phyloP scores from a whole-genome alignment of 1,140 invertebrate species.

The Frieseomelitta varia region DNA sequence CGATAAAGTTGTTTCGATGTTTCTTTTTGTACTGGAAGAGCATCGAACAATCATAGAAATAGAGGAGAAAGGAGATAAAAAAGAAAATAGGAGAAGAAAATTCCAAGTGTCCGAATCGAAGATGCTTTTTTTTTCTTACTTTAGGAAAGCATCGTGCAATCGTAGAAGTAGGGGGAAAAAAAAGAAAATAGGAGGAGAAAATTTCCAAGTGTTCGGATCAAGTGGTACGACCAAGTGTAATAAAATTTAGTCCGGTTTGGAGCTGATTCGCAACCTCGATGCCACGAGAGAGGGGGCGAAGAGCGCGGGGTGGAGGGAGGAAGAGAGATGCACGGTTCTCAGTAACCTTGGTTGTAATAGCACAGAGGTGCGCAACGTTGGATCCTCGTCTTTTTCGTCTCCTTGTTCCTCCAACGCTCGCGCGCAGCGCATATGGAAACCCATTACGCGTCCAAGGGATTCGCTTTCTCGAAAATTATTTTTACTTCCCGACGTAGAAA shows the following conservation, averaged over 20 bases:
- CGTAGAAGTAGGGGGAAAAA: background rate
- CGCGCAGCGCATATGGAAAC: constrained; percentile 33
- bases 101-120: too few species aligned
- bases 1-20: too few species aligned
- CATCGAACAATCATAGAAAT: too few species aligned
- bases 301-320: background rate
- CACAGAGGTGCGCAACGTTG: constrained; percentile 67
- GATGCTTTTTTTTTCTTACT: background rate
- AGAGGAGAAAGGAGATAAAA: too few species aligned
- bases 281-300: background rate
- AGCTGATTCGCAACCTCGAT: background rate
- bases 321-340: constrained; percentile 40
- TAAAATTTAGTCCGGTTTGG: constrained; percentile 47
- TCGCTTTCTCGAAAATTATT: background rate
- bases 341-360: constrained; percentile 74
- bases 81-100: too few species aligned
- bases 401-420: constrained; percentile 41
- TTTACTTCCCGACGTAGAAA: background rate
- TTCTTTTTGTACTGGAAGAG: too few species aligned
- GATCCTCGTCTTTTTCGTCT: constrained; percentile 55
- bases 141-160: background rate
- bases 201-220: background rate
- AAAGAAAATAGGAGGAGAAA: background rate
- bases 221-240: constrained; percentile 29
- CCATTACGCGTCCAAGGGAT: background rate